A percentile compares a stretch with the other conserved stretches of the same genome.
Conservation (phyloP, 2,888 invertebrate species). For the Ormyrus nitidulus region DNA sequence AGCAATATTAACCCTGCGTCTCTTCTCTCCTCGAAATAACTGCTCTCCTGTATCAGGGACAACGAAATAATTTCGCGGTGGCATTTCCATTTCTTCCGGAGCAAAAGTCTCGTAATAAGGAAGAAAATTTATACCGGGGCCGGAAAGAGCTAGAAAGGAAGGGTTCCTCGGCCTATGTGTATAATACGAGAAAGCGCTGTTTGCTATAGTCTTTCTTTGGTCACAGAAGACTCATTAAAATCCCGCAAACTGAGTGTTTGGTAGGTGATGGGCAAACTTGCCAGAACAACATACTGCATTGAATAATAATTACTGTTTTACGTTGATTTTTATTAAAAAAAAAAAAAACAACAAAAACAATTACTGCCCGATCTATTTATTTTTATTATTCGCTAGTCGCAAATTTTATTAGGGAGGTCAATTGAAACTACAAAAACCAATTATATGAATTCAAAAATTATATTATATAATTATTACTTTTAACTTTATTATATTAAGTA, state of each 20-base stretch:
- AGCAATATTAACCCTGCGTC: constrained; percentile 27
- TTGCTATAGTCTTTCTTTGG: not conserved
- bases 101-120: constrained; percentile 34
- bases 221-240: constrained; percentile 56
- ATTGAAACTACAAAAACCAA: too few relatives aligned
- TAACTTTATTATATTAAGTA: too few relatives aligned
- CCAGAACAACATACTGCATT: too few relatives aligned
- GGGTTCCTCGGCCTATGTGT: not conserved
- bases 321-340: too few relatives aligned
- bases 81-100: constrained; percentile 12
- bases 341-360: too few relatives aligned
- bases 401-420: too few relatives aligned
- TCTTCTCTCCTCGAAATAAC: constrained; percentile 29
- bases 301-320: too few relatives aligned
- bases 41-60: constrained; percentile 27
- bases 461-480: too few relatives aligned
- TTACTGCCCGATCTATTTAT: too few relatives aligned
- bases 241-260: constrained; percentile 2
- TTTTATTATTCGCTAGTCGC: too few relatives aligned
- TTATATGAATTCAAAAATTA: too few relatives aligned
- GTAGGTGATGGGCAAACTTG: too few relatives aligned
- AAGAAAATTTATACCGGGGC: constrained; percentile 30
- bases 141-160: not conserved
- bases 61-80: constrained; percentile 48
- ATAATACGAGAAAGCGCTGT: not conserved